These are phyloP conservation scores for Salvator merianae DNA, from an alignment of 2,113 vertebrate species.

Conservation along the genomic window DNA sequence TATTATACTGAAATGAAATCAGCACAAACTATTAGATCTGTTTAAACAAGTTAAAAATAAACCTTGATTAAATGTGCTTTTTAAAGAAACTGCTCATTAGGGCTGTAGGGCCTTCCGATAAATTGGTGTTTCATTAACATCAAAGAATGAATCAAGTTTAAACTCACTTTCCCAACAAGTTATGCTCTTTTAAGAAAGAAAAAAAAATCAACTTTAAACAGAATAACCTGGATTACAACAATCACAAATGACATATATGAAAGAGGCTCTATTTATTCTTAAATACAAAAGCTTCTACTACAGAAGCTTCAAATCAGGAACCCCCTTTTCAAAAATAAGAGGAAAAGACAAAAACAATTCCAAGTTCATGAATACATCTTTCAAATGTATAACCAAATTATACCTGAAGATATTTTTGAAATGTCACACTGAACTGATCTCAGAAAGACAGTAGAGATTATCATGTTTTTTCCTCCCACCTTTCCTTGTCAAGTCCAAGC, in stretches of 20 bases:
- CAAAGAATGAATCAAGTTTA: slow-evolving; percentile 81
- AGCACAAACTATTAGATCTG: slow-evolving; percentile 87
- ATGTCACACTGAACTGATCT: slow-evolving; percentile 8
- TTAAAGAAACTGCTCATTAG: slow-evolving; percentile 86
- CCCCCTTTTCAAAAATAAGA: slow-evolving; percentile 34
- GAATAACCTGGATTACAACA: slow-evolving; percentile 74
- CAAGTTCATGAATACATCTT: not conserved
- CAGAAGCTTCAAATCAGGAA: slow-evolving; percentile 40
- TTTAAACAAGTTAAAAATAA: slow-evolving; percentile 89
- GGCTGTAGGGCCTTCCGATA: slow-evolving; percentile 83
- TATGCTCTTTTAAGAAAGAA: slow-evolving; percentile 44
- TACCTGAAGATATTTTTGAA: slow-evolving; percentile 18
- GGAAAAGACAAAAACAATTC: slow-evolving; percentile 42
- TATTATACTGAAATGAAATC: slow-evolving; percentile 87
- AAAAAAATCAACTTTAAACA: slow-evolving; percentile 72
- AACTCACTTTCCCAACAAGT: slow-evolving; percentile 78
- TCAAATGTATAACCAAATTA: slow-evolving; percentile 40
- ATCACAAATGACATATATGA: slow-evolving; percentile 63
- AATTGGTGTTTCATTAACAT: slow-evolving; percentile 86
- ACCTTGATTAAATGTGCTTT: slow-evolving; percentile 88
- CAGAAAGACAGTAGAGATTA: not conserved
- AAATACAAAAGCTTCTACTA: slow-evolving; percentile 52
- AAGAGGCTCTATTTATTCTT: slow-evolving; percentile 53
- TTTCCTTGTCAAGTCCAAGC: not conserved
- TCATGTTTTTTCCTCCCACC: not conserved